Conservation (phyloP, 2,797 vertebrate species). For the Alosa sapidissima region DNA sequence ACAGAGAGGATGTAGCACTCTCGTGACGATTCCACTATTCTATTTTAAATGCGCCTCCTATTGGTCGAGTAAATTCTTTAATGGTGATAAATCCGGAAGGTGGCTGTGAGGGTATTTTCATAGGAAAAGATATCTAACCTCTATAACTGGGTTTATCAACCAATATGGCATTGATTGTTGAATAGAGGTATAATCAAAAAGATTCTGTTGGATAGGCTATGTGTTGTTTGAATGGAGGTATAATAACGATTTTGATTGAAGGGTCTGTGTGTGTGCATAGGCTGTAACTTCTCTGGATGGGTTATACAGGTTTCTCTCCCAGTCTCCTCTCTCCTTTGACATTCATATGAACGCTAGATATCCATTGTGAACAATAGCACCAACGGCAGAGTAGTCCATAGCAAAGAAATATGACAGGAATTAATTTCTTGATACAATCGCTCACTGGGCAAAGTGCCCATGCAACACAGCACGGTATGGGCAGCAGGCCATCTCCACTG, state of each 20-base stretch:
- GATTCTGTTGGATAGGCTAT: no score
- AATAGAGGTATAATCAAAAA: no score
- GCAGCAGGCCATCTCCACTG: neutral
- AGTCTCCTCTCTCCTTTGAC: neutral
- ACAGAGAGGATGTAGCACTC: neutral
- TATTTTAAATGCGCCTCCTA: constrained; percentile 1
- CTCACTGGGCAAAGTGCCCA: neutral
- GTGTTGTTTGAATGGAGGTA: neutral
- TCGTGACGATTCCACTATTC: constrained; percentile 1
- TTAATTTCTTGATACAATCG: neutral
- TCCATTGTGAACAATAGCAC: neutral
- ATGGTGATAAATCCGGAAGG: neutral
- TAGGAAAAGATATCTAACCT: neutral
- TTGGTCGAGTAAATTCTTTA: neutral
- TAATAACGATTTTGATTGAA: neutral
- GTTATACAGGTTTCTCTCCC: no score
- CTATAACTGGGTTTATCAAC: neutral
- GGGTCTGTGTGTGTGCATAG: neutral
- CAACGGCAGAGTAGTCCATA: neutral
- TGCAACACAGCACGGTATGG: neutral
- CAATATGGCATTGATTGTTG: no score
- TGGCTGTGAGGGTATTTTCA: neutral
- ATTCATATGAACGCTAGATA: neutral
- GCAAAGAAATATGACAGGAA: neutral
- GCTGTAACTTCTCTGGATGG: no score